A percentile compares a stretch with the other conserved stretches of the same genome.
Evolutionary conservation across 37 sponge, comb jelly and placozoan genomes (phyloP).

Genomic region (Chondrilla cf. caribensis): DNA sequence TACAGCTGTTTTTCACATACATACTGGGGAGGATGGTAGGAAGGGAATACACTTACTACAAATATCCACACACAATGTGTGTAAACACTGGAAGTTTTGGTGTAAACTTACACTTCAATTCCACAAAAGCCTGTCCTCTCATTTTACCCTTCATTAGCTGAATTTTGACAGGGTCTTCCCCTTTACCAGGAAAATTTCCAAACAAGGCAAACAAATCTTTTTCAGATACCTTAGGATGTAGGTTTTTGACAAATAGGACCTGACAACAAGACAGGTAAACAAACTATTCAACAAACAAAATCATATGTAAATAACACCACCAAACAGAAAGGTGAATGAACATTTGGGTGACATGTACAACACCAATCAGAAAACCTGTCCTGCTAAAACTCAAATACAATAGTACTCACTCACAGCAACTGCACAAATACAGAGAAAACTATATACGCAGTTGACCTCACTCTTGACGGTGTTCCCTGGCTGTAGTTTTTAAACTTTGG

Average conservation of each 20-base stretch:
- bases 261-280: no score
- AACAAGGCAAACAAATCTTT: slow-evolving; percentile 66
- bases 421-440: neutral
- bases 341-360: neutral
- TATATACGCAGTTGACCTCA: neutral
- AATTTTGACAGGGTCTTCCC: slow-evolving; percentile 7
- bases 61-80: neutral
- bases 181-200: slow-evolving; percentile 26
- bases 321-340: no score
- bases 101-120: slow-evolving; percentile 52
- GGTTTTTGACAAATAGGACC: slow-evolving; percentile 77
- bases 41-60: no score
- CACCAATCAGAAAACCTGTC: neutral
- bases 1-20: no score
- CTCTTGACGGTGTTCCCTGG: slow-evolving; percentile 61
- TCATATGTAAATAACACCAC: neutral
- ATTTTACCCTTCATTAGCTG: slow-evolving; percentile 68
- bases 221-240: slow-evolving; percentile 45
- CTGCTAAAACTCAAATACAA: slow-evolving; percentile 12
- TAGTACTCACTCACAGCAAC: neutral
- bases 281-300: neutral
- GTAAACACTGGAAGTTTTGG: no score
- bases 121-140: slow-evolving; percentile 83
- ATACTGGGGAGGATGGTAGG: no score
- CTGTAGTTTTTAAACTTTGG: slow-evolving; percentile 64